A percentile compares a stretch with the other conserved stretches of the same genome.
Evolutionary conservation across 2,888 invertebrate genomes (phyloP).

Genomic region (Apamea sordens): DNA sequence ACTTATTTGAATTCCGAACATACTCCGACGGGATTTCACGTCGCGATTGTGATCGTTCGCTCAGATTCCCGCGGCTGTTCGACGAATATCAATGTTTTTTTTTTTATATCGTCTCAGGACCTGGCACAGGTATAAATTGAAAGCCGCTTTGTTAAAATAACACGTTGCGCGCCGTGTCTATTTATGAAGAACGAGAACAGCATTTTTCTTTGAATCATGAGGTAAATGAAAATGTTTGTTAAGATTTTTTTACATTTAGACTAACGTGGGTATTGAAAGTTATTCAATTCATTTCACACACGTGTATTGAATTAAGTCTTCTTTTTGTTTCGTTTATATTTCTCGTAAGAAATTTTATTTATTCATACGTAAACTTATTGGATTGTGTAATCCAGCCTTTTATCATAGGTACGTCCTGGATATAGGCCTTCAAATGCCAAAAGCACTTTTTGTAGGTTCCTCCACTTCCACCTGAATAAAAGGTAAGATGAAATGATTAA

Average conservation of each 20-base stretch:
- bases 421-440: constrained; percentile 1
- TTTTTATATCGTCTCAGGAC: constrained; percentile 21
- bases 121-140: constrained; percentile 40
- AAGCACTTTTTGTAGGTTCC: constrained; percentile 18
- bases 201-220: constrained; percentile 16
- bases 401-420: neutral
- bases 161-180: constrained; percentile 27
- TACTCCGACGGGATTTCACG: constrained; percentile 49
- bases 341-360: constrained; percentile 1
- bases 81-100: constrained; percentile 55
- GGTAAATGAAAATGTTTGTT: constrained; percentile 38
- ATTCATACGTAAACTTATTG: neutral
- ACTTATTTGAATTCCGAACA: constrained; percentile 69
- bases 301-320: constrained; percentile 14
- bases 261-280: constrained; percentile 22
- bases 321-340: constrained; percentile 27
- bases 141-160: constrained; percentile 46
- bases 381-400: neutral
- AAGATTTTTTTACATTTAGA: constrained; percentile 26
- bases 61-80: constrained; percentile 42
- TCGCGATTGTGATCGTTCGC: constrained; percentile 47
- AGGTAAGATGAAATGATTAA: constrained; percentile 31
- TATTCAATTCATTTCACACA: constrained; percentile 40
- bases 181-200: constrained; percentile 18
- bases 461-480: constrained; percentile 3